Conservation (phyloP, 2,797 vertebrate species). For the Pantherophis alleghaniensis region DNA sequence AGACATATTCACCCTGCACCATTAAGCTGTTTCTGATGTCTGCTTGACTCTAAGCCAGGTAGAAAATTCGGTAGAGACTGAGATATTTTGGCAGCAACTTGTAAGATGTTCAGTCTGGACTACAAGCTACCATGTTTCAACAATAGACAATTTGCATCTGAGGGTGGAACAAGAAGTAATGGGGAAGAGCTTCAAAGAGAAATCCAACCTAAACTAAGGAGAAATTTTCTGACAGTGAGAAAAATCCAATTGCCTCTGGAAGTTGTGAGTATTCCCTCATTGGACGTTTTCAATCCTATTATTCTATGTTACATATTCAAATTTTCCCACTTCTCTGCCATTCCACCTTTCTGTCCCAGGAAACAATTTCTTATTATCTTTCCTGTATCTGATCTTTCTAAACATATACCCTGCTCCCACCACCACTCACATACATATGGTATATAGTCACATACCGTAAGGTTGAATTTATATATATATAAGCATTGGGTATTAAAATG, state of each 20-base stretch:
- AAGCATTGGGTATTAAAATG: background rate
- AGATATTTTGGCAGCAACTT: background rate
- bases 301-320: no score
- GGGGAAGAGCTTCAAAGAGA: background rate
- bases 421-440: background rate
- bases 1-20: background rate
- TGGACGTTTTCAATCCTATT: background rate
- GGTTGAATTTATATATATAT: background rate
- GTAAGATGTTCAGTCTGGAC: background rate
- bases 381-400: background rate
- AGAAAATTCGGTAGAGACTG: background rate
- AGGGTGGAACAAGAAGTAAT: background rate
- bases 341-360: no score
- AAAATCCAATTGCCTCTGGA: background rate
- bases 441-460: no score
- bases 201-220: background rate
- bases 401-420: background rate
- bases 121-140: background rate
- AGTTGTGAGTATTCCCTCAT: background rate
- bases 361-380: background rate
- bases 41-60: background rate
- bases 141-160: background rate
- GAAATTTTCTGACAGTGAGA: background rate
- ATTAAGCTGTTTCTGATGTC: background rate
- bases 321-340: no score